Conservation (phyloP, 2,888 invertebrate genomes). For the Eupithecia pulchellata region DNA sequence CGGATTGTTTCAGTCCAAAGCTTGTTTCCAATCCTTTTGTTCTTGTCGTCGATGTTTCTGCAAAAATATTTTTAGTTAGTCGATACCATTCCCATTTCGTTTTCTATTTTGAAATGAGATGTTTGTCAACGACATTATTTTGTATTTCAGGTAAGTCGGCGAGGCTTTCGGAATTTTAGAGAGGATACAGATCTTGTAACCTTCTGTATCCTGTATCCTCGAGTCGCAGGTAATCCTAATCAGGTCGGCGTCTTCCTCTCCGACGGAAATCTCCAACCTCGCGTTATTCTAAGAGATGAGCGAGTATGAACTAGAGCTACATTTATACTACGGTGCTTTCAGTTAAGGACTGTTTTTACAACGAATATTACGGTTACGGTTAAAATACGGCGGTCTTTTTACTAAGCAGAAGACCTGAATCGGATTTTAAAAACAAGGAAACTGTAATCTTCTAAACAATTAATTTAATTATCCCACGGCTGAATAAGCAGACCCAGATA, state of each 20-base stretch:
- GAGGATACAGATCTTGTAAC: not conserved
- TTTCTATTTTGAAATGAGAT: not conserved
- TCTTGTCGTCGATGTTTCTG: too few relatives aligned
- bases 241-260: not conserved
- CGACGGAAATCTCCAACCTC: not conserved
- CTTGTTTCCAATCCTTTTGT: not conserved
- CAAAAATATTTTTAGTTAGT: not conserved
- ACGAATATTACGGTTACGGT: not conserved
- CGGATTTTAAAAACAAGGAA: not conserved
- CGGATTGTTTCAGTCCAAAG: not conserved
- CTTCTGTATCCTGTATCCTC: not conserved
- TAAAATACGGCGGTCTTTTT: not conserved
- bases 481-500: not conserved
- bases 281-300: not conserved
- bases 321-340: too few relatives aligned
- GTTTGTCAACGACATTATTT: not conserved
- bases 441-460: not conserved
- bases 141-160: slow-evolving; percentile 13
- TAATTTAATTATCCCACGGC: not conserved
- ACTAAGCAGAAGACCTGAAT: not conserved
- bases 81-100: not conserved
- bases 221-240: slow-evolving; percentile 12
- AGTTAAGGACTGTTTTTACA: too few relatives aligned
- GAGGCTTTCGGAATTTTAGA: not conserved
- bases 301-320: not conserved